These are phyloP conservation scores for Argyresthia albistria DNA, from an alignment of 2,888 invertebrate genomes.

Conservation along the genomic window DNA sequence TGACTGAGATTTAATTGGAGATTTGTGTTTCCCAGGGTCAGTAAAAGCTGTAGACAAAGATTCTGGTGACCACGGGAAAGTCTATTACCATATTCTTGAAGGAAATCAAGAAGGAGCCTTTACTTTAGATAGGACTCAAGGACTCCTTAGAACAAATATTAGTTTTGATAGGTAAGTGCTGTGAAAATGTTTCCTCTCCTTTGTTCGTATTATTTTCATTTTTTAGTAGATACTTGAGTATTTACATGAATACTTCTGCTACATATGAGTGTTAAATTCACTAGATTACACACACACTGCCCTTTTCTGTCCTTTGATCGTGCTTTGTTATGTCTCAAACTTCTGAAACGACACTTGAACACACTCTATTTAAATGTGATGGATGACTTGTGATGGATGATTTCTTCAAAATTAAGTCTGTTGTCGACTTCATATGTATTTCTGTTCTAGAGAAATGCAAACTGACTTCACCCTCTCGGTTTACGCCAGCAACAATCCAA, in stretches of 20 bases:
- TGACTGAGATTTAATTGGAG: no score
- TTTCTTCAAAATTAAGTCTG: no score
- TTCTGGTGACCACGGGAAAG: constrained; percentile 84
- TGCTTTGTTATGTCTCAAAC: no score
- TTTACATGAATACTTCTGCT: not conserved
- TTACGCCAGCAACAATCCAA: constrained; percentile 87
- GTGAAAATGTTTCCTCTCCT: not conserved
- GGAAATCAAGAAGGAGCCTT: constrained; percentile 86
- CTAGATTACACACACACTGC: no score
- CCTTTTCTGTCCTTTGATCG: no score
- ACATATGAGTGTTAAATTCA: no score
- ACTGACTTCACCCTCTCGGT: constrained; percentile 83
- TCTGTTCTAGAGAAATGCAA: constrained; percentile 75
- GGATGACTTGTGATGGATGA: no score
- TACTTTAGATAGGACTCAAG: constrained; percentile 84
- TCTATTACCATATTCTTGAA: constrained; percentile 86
- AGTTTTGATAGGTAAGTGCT: constrained; percentile 76
- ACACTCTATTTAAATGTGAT: no score
- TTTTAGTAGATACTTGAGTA: not conserved
- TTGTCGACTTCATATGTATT: no score
- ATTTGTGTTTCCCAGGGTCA: constrained; percentile 64
- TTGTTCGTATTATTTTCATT: not conserved
- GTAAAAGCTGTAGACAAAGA: constrained; percentile 83
- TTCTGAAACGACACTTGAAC: no score
- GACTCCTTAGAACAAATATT: constrained; percentile 83